phyloP scores from a whole-genome alignment of 2,113 vertebrate species.

The Brachyhypopomus occidentalis region DNA sequence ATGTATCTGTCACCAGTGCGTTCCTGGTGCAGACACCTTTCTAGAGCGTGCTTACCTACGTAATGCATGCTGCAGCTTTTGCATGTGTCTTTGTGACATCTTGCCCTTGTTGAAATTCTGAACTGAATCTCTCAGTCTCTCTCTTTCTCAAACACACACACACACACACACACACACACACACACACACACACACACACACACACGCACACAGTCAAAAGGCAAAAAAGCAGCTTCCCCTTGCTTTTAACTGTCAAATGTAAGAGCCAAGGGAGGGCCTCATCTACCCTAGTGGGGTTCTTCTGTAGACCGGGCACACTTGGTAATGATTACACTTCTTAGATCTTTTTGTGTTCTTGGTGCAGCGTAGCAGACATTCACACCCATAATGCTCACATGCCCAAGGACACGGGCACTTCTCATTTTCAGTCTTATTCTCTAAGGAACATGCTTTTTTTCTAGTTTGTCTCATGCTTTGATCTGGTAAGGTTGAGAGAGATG shows the following conservation, averaged over 20 bases:
- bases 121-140: too few species aligned
- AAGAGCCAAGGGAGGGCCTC: background rate
- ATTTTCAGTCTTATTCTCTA: slow-evolving; percentile 4
- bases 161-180: too few species aligned
- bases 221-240: background rate
- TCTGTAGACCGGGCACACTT: background rate
- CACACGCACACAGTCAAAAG: too few species aligned
- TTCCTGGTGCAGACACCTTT: too few species aligned
- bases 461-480: background rate
- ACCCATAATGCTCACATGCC: background rate
- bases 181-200: too few species aligned
- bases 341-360: background rate
- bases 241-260: background rate
- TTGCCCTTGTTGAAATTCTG: too few species aligned
- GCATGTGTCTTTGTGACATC: too few species aligned
- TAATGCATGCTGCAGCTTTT: too few species aligned
- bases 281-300: background rate
- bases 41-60: too few species aligned
- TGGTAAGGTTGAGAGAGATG: background rate
- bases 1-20: too few species aligned
- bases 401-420: background rate
- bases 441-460: background rate
- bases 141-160: too few species aligned
- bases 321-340: background rate
- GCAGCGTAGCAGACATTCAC: background rate